Conservation (phyloP, 1,140 invertebrate species). For the Manduca sexta region DNA sequence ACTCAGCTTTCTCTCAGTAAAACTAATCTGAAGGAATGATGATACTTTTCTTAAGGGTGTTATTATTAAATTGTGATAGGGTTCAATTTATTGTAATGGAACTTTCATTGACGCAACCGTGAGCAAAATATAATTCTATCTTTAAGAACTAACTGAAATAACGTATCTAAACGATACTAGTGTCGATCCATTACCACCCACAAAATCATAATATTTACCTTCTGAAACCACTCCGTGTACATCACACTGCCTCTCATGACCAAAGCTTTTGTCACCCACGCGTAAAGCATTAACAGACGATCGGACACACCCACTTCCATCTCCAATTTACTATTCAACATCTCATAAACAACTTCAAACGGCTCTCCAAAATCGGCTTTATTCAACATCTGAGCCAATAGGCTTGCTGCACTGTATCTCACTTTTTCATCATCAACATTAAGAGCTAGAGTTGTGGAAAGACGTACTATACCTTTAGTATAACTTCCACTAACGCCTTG, state of each 20-base stretch:
- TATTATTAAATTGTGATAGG: too few relatives aligned
- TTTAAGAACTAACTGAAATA: too few relatives aligned
- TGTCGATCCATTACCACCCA: too few relatives aligned
- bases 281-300: slow-evolving; percentile 56
- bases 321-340: slow-evolving; percentile 39
- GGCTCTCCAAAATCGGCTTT: slow-evolving; percentile 54
- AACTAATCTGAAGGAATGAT: too few relatives aligned
- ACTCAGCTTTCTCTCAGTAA: too few relatives aligned
- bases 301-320: slow-evolving; percentile 38
- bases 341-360: slow-evolving; percentile 51
- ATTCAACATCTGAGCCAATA: slow-evolving; percentile 70
- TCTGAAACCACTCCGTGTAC: slow-evolving; percentile 67
- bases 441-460: slow-evolving; percentile 42
- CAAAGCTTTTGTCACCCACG: slow-evolving; percentile 76
- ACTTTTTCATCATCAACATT: slow-evolving; percentile 33
- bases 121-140: too few relatives aligned
- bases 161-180: too few relatives aligned
- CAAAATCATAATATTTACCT: slow-evolving; percentile 50
- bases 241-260: slow-evolving; percentile 70
- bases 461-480: slow-evolving; percentile 46
- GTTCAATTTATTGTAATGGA: too few relatives aligned
- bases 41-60: too few relatives aligned
- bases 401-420: slow-evolving; percentile 44
- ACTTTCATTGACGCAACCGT: too few relatives aligned
- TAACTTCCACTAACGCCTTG: slow-evolving; percentile 34